These are phyloP conservation scores for Caenorhabditis doughertyi DNA, from an alignment of 2,888 invertebrate genomes.

Conservation along the genomic window DNA sequence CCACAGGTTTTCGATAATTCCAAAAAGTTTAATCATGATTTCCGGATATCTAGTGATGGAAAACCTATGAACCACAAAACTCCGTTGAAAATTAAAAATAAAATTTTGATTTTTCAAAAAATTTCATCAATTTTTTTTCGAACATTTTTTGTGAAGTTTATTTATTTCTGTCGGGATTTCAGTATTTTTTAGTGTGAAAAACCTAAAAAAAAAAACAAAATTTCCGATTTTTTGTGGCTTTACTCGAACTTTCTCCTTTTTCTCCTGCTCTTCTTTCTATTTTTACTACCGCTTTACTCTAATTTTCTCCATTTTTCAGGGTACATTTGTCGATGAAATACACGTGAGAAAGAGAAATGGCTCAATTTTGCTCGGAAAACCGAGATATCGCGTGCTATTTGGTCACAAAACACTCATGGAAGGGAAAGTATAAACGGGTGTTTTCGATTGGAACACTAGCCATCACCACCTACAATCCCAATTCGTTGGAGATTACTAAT, in stretches of 20 bases:
- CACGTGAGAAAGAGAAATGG: conserved; percentile 35
- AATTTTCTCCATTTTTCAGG: not conserved
- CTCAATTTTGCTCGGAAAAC: conserved; percentile 89
- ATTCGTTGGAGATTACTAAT: conserved; percentile 92
- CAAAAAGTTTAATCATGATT: no score
- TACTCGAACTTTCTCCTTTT: not conserved
- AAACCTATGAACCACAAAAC: no score
- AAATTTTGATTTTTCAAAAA: no score
- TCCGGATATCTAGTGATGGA: no score
- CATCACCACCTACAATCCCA: conserved; percentile 97
- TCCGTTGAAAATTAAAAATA: no score
- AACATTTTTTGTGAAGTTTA: no score
- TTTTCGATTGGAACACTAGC: conserved; percentile 96
- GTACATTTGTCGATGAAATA: not conserved
- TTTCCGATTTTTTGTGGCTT: not conserved
- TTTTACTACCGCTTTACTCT: not conserved
- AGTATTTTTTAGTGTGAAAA: no score
- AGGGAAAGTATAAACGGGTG: conserved; percentile 98
- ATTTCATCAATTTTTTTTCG: no score
- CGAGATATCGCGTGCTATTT: conserved; percentile 96
- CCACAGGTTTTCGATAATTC: no score
- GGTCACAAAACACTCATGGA: conserved; percentile 98
- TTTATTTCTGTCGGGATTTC: no score
- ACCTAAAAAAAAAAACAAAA: no score
- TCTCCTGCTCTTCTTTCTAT: no score